Evolutionary conservation across 2,888 invertebrate genomes (phyloP).

Genomic region (Macaria notata): DNA sequence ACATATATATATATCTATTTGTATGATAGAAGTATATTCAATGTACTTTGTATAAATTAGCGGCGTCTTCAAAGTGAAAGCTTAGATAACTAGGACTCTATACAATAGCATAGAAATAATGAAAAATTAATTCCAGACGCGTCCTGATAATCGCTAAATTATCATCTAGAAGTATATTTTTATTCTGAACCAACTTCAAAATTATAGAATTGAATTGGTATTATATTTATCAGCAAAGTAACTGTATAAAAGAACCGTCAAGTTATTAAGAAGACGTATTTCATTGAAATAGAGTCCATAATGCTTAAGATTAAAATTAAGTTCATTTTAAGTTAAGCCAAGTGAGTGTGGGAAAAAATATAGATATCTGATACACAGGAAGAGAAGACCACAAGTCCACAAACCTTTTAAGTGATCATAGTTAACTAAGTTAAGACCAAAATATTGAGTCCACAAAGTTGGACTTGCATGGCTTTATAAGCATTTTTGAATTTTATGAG

Average conservation of each 20-base stretch:
- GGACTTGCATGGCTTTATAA: too few relatives aligned
- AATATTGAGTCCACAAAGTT: too few relatives aligned
- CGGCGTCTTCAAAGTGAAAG: too few relatives aligned
- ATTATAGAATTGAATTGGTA: slow-evolving; percentile 39
- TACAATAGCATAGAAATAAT: too few relatives aligned
- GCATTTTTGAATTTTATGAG: too few relatives aligned
- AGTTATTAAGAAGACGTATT: not conserved
- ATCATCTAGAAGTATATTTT: slow-evolving; percentile 49
- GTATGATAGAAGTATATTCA: too few relatives aligned
- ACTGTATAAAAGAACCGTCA: too few relatives aligned
- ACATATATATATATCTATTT: too few relatives aligned
- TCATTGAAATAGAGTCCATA: slow-evolving; percentile 20
- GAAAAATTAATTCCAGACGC: slow-evolving; percentile 38
- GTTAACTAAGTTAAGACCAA: too few relatives aligned
- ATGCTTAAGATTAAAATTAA: not conserved
- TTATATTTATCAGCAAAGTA: too few relatives aligned
- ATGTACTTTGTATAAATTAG: too few relatives aligned
- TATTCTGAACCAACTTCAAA: slow-evolving; percentile 36
- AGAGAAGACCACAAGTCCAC: slow-evolving; percentile 47
- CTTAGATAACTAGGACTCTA: too few relatives aligned
- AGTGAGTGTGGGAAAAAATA: slow-evolving; percentile 52
- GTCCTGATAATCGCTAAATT: slow-evolving; percentile 43
- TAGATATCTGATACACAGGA: slow-evolving; percentile 62
- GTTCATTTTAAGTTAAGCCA: not conserved
- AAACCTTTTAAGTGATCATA: slow-evolving; percentile 44